Base-by-base conservation (phyloP, 92 coral and sea anemone species). In the Epizoanthus fatuus region DNA sequence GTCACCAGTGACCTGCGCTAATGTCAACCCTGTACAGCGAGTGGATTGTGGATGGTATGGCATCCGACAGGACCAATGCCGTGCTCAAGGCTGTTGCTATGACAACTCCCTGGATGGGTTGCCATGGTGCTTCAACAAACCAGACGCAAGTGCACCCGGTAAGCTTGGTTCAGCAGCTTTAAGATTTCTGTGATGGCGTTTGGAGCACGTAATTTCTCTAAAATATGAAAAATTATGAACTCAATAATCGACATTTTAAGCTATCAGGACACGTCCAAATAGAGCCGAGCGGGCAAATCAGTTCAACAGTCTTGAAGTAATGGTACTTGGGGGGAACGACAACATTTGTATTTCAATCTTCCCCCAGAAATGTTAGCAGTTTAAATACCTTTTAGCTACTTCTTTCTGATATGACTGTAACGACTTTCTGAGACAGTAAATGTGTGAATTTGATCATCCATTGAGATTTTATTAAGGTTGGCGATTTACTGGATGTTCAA, bases 81-180 rank as follows among this genome's bases (percentile, higher is more conserved):
- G 13, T 0, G 5, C 3, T 3, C 39, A 35, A 6, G 67, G 53
- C 9, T 75, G 81, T 54, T 75, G 81, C 40, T 75, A 75, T 14
- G 81, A 75, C 53, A 37, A 56, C 53, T 35, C 81, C 7, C 29
- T 56, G 67, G 1, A 56, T 5, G 67, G 81, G 15, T 75, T 75
- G 29, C 53, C 81, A 14, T 75, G 81, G 81, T 75, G 81, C 42
- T 75, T 75, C 49, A 75, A 56, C 66, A 75, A 75, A 15, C 81
- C 81, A 2, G 81, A 57, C 44, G 19, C 42, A 56, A 35, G 45
- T 57, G 64, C 35, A 35, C 81, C 81, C 56, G 81, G 81, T 75
- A 54, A 55, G 9, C 2, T 7, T 17, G 17, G 2, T 7, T 7
- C 3, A 37, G 7, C 11, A 5, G 9, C 39, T 22, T 15, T 20